Evolutionary conservation across 2,113 vertebrate genomes (phyloP), one percentile per base, ranked within the genome.

Genomic region (Electrona antarctica): DNA sequence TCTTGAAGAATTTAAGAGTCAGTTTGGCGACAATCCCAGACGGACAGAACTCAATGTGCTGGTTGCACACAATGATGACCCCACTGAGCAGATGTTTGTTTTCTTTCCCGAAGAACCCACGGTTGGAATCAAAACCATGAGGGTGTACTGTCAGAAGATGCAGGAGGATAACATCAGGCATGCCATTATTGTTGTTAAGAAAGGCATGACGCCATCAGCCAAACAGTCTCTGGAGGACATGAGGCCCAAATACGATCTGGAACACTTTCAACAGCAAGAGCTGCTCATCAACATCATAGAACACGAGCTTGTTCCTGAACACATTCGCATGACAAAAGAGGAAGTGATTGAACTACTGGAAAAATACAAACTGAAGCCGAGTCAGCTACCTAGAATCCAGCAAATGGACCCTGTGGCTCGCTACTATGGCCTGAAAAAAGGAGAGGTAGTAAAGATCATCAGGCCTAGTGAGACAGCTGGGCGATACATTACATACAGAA

Each of bases 401-500:
- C 96, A 96, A 0, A 97, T 97, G 3, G 98, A 99, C 84, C 98
- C 98, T 0, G 98, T 99, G 63, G 97, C 98, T 1, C 93, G 98
- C 1, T 99, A 99, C 89, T 99, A 99, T 0, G 98, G 98, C 8
- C 93, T 99, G 75, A 99, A 99, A 78, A 95, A 97, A 54, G 98
- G 97, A 8, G 97, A 99, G 97, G 98, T 98, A 73, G 97, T 99
- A 74, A 99, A 99, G 91, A 98, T 99, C 85, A 99, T 99, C 62
- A 88, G 97, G 54, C 97, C 98, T 0, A 99, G 98, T 2, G 97
- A 99, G 91, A 99, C 97, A 0, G 97, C 97, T 0, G 97, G 97
- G 28, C 93, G 97, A 48, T 98, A 98, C 89, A 99, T 99, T 91
- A 99, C 98, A 52, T 98, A 99, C 93, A 92, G 97, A 6, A 93